Evolutionary conservation across 1,140 invertebrate species (phyloP).

Genomic region (Brachionus manjavacas): DNA sequence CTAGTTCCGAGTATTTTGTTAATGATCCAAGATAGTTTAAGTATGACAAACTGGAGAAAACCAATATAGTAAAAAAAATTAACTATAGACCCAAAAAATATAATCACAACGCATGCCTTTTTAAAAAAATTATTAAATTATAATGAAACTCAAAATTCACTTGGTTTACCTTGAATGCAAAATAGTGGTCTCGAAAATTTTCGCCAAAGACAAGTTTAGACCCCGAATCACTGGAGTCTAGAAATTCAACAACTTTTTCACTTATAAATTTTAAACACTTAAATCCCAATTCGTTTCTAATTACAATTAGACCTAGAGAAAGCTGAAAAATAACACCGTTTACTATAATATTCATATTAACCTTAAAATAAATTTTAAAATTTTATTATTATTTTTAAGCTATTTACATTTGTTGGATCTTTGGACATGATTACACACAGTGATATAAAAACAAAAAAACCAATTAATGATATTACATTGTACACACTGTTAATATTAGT

Average conservation of each 20-base stretch:
- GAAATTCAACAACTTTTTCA: conserved; percentile 65
- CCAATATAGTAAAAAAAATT: conserved; percentile 81
- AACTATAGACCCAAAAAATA: conserved; percentile 82
- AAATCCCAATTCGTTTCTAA: conserved; percentile 73
- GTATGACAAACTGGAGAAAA: conserved; percentile 76
- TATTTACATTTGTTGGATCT: conserved; percentile 3
- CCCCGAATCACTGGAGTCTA: conserved; percentile 66
- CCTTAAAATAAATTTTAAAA: not conserved
- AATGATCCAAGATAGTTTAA: conserved; percentile 66
- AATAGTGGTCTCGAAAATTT: conserved; percentile 27
- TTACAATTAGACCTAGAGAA: conserved; percentile 71
- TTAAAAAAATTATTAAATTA: not conserved
- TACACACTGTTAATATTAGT: not conserved
- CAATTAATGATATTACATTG: conserved; percentile 1
- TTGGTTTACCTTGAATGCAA: not conserved
- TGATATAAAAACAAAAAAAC: not conserved
- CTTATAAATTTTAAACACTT: conserved; percentile 72
- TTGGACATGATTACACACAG: not conserved
- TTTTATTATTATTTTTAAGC: not conserved
- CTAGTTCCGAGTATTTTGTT: conserved; percentile 21
- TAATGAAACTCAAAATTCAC: no score
- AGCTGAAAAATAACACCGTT: conserved; percentile 63
- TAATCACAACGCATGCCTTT: conserved; percentile 75
- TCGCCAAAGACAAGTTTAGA: conserved; percentile 59
- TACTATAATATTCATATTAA: conserved; percentile 1